Base-by-base conservation (phyloP, 2,888 invertebrate species). In the Fragum sueziense region DNA sequence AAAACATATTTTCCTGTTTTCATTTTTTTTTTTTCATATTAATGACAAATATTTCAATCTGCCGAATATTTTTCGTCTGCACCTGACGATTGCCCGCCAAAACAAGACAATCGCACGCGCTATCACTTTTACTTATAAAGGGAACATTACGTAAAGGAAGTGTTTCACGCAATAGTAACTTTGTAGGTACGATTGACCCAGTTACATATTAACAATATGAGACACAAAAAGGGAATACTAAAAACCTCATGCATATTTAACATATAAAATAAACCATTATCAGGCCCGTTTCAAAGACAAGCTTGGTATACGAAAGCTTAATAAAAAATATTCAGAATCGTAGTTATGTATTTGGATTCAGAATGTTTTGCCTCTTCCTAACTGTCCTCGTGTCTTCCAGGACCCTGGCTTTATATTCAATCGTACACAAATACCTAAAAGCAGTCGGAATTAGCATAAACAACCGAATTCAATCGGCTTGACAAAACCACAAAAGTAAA, bases 31-130 rank as follows among this genome's bases (percentile, higher is more conserved):
- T 47, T 47, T 47, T 14, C 47, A 47, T 47, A 47, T 9, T 9
- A 9, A 47, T 47, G 47, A 47, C 47, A 47, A 47, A 47, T 47
- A 47, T 47, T 14, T 47, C n/a, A 47, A 47, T n/a, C 3, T 47
- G n/a, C 7, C 4, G 41, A 65, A 25, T 65, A 27, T 65, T 65
- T 65, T 20, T 33, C 65, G 25, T 37, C 65, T 65, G 65, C 65
- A 65, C 65, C 65, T 65, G 65, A 65, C 65, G 22, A 41, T n/a
- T 41, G 37, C 65, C 65, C 65, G 65, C 65, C 65, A 65, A 65
- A 61, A 65, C 27, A 25, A 17, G 20, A 41, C 9, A 65, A 7
- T 37, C 29, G 11, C 22, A 34, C 17, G 22, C 27, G 25, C 22
- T 33, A 65, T 27, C 37, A 37, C n/a, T 47, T 65, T 65, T 41